Evolutionary conservation across 2,888 invertebrate species (phyloP).

Genomic region (Eumerus sabulonum): DNA sequence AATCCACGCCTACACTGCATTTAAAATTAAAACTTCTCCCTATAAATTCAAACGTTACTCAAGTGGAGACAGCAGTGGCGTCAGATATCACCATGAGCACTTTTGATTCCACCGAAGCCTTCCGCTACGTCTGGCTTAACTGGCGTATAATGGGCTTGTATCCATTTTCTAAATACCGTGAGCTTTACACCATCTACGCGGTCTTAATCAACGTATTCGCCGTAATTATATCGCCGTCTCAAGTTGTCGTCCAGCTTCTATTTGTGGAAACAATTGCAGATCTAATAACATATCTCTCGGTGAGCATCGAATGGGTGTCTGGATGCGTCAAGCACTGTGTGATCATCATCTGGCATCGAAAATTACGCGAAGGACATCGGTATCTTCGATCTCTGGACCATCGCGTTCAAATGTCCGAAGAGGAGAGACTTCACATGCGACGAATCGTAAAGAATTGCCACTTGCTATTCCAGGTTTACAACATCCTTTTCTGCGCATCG

Average conservation of each 20-base stretch:
- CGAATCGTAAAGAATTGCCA: conserved; percentile 55
- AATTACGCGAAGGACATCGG: conserved; percentile 27
- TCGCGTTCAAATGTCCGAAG: conserved; percentile 34
- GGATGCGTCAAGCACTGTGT: conserved; percentile 57
- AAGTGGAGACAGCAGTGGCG: no score
- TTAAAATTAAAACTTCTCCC: no score
- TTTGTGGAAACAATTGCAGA: conserved; percentile 45
- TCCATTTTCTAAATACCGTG: conserved; percentile 33
- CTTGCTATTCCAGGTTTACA: conserved; percentile 38
- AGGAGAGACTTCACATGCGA: conserved; percentile 61
- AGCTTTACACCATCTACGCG: conserved; percentile 58
- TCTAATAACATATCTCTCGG: conserved; percentile 61
- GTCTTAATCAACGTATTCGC: conserved; percentile 34
- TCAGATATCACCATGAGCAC: no score
- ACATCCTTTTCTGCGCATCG: conserved; percentile 44
- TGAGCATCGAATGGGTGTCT: conserved; percentile 58
- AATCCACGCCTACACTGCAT: no score
- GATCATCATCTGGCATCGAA: conserved; percentile 25
- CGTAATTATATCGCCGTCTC: conserved; percentile 42
- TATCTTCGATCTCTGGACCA: conserved; percentile 61
- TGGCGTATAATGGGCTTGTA: conserved; percentile 68
- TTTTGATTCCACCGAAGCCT: conserved; percentile 63
- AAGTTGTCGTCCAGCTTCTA: conserved; percentile 42
- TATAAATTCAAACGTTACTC: no score
- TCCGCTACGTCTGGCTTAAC: conserved; percentile 68